A percentile compares a stretch with the other conserved stretches of the same genome.
Conservation (phyloP, 2,888 invertebrate species). For the Herminia tarsipennalis region DNA sequence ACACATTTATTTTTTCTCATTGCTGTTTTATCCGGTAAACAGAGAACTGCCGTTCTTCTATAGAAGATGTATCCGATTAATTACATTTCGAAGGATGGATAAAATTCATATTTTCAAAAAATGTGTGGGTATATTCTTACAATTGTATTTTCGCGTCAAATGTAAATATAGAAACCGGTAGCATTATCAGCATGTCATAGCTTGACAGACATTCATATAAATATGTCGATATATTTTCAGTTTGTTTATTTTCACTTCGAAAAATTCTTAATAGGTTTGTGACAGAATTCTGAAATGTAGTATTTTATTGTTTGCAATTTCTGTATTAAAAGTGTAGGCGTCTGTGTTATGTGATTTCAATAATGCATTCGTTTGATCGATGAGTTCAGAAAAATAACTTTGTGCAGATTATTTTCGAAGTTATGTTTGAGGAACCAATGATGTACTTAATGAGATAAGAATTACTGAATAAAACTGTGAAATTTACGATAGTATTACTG, state of each 20-base stretch:
- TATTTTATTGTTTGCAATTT: constrained; percentile 15
- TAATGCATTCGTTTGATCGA: constrained; percentile 36
- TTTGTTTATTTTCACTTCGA: constrained; percentile 15
- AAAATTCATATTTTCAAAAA: background rate
- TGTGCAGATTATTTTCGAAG: constrained; percentile 17
- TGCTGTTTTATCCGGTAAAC: no score
- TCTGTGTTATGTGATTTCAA: constrained; percentile 25
- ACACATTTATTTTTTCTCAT: no score
- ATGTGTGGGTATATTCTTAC: background rate
- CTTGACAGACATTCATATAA: constrained; percentile 15
- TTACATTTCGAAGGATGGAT: constrained; percentile 1
- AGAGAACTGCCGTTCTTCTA: no score
- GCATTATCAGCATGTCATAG: constrained; percentile 6
- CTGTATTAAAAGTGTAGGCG: constrained; percentile 11
- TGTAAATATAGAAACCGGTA: background rate
- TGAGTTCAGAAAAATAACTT: constrained; percentile 23
- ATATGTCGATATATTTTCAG: constrained; percentile 14
- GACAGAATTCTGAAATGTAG: constrained; percentile 26
- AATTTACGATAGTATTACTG: no score
- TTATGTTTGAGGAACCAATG: no score
- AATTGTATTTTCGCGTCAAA: background rate
- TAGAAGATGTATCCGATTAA: constrained; percentile 17
- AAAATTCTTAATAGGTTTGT: constrained; percentile 11
- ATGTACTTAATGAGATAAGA: no score
- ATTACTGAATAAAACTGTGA: no score